A percentile compares a stretch with the other conserved stretches of the same genome.
phyloP scores from a whole-genome alignment of 2,888 invertebrate species.

The Tribolium freemani region DNA sequence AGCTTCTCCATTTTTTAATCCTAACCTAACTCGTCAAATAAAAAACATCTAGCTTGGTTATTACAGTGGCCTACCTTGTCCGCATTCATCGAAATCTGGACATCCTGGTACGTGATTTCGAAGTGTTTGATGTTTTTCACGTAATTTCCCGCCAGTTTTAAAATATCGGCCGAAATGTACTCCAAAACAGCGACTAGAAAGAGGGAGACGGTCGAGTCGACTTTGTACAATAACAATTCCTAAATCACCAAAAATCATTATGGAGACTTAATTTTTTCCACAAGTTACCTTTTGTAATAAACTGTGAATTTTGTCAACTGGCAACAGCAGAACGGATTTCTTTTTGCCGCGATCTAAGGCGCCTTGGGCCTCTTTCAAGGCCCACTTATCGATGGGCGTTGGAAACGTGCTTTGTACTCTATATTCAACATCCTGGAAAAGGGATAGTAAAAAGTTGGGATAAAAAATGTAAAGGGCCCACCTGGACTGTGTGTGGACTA shows the following conservation, averaged over 20 bases:
- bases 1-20: background rate
- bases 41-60: background rate
- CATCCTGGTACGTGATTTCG: conserved; percentile 93
- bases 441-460: background rate
- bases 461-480: conserved; percentile 54
- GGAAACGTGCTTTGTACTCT: conserved; percentile 93
- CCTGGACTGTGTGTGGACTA: conserved; percentile 84
- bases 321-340: conserved; percentile 80
- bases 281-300: conserved; percentile 80
- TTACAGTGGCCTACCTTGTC: conserved; percentile 85
- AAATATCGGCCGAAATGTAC: conserved; percentile 94
- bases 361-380: conserved; percentile 89
- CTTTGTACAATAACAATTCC: conserved; percentile 90
- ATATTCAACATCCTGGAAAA: conserved; percentile 88
- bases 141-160: conserved; percentile 96
- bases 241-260: conserved; percentile 60
- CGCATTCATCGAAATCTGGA: conserved; percentile 97
- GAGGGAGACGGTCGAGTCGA: conserved; percentile 88
- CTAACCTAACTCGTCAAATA: background rate
- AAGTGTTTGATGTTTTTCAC: conserved; percentile 95
- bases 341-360: conserved; percentile 86
- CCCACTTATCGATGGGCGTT: conserved; percentile 96
- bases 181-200: conserved; percentile 95
- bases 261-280: background rate
- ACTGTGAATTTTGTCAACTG: conserved; percentile 91